Percentiles rank a stretch among this genome's conserved stretches.
Conservation (phyloP, 2,888 invertebrate species). For the Agonopterix arenella region DNA sequence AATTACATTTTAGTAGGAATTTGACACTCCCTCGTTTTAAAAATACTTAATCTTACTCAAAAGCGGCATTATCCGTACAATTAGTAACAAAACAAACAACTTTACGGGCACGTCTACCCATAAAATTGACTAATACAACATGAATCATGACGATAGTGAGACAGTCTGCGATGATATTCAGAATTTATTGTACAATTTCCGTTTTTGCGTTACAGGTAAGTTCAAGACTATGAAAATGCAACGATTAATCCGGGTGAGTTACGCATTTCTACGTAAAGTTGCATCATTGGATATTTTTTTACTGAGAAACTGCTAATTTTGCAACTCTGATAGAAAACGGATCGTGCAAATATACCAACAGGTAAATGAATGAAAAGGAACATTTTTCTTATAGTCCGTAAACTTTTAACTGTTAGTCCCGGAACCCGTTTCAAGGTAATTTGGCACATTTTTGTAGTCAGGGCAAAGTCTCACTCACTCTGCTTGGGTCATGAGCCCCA, state of each 20-base stretch:
- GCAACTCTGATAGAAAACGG: too few relatives aligned
- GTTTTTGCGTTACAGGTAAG: conserved; percentile 30
- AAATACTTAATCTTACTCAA: too few relatives aligned
- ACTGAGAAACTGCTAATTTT: not conserved
- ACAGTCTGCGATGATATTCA: conserved; percentile 22
- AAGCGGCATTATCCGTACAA: too few relatives aligned
- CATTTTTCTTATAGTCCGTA: not conserved
- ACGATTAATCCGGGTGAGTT: conserved; percentile 23
- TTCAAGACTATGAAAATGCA: conserved; percentile 19
- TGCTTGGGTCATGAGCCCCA: too few relatives aligned
- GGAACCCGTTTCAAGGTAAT: too few relatives aligned
- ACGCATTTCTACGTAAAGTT: conserved; percentile 21
- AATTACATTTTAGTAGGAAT: too few relatives aligned
- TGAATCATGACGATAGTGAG: conserved; percentile 25
- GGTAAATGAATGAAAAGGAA: not conserved
- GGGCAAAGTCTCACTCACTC: too few relatives aligned
- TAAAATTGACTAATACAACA: conserved; percentile 18
- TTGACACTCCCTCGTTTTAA: too few relatives aligned
- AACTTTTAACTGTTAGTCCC: too few relatives aligned
- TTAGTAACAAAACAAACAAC: conserved; percentile 32
- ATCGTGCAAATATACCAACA: not conserved
- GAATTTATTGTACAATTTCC: conserved; percentile 36
- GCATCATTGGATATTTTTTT: not conserved
- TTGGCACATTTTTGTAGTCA: too few relatives aligned
- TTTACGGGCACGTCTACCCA: conserved; percentile 23